Percentiles rank a stretch among this genome's conserved stretches.
Evolutionary conservation across 2,888 invertebrate species (phyloP).

Genomic region (Cryptus viduatorius): DNA sequence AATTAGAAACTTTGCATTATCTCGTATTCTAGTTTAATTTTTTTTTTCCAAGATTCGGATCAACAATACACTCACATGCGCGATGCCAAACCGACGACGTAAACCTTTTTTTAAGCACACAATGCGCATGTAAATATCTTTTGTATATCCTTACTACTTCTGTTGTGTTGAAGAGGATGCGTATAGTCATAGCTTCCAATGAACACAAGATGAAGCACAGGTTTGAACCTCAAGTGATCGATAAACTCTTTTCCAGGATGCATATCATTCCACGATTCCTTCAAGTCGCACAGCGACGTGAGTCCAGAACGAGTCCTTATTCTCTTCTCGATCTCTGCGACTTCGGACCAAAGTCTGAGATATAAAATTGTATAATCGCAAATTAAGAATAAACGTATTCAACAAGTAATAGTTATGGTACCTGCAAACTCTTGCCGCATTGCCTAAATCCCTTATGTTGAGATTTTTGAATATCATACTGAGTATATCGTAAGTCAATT

Average conservation of each 20-base stretch:
- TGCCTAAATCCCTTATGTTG: slow-evolving; percentile 75
- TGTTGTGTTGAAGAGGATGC: background rate
- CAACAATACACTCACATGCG: too few species aligned
- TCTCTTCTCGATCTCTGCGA: slow-evolving; percentile 72
- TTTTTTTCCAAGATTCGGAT: too few species aligned
- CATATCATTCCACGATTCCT: slow-evolving; percentile 33
- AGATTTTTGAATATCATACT: slow-evolving; percentile 80
- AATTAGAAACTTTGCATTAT: too few species aligned
- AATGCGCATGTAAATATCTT: background rate
- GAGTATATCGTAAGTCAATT: slow-evolving; percentile 53
- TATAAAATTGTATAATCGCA: slow-evolving; percentile 11
- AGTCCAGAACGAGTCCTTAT: slow-evolving; percentile 66
- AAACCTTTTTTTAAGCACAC: too few species aligned
- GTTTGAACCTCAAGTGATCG: slow-evolving; percentile 71
- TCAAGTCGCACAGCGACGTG: slow-evolving; percentile 54
- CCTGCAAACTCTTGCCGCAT: slow-evolving; percentile 79
- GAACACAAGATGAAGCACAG: slow-evolving; percentile 70
- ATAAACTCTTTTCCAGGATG: slow-evolving; percentile 51
- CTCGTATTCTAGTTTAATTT: too few species aligned
- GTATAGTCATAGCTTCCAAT: slow-evolving; percentile 5
- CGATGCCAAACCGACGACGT: too few species aligned
- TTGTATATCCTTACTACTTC: slow-evolving; percentile 37
- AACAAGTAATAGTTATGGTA: slow-evolving; percentile 53
- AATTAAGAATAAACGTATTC: background rate
- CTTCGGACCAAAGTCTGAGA: slow-evolving; percentile 77